These are phyloP conservation scores for Drosophila persimilis DNA, from an alignment of 1,140 invertebrate genomes.

Conservation along the genomic window DNA sequence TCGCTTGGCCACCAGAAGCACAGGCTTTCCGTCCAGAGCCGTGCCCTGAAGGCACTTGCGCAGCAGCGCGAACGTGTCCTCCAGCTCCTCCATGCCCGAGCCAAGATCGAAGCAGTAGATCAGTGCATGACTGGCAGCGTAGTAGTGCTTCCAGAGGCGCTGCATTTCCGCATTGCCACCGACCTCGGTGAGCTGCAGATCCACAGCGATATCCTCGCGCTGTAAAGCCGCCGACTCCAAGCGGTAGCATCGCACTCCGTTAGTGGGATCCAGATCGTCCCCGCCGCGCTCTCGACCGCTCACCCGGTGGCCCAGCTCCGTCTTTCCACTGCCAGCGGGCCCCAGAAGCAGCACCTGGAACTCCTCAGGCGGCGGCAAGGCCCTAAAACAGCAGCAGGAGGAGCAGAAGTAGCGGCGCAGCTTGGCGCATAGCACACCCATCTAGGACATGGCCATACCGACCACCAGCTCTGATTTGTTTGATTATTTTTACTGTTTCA, in stretches of 20 bases:
- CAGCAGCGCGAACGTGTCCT: slow-evolving; percentile 45
- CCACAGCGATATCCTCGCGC: not conserved
- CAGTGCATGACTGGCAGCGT: slow-evolving; percentile 56
- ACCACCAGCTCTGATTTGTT: not conserved
- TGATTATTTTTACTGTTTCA: slow-evolving; percentile 1
- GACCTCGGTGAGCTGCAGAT: slow-evolving; percentile 62
- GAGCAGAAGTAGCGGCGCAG: slow-evolving; percentile 41
- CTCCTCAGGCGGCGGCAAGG: slow-evolving; percentile 10
- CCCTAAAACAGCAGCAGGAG: slow-evolving; percentile 29
- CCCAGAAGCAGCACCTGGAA: slow-evolving; percentile 72
- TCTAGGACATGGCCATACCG: slow-evolving; percentile 36
- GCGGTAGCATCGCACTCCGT: slow-evolving; percentile 66
- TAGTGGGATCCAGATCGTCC: slow-evolving; percentile 55
- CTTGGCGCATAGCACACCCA: slow-evolving; percentile 58
- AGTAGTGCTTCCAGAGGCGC: slow-evolving; percentile 75
- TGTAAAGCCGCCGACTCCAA: not conserved
- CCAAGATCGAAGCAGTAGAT: slow-evolving; percentile 72
- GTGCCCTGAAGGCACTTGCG: slow-evolving; percentile 39
- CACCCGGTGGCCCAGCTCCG: slow-evolving; percentile 62
- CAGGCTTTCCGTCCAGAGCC: slow-evolving; percentile 59
- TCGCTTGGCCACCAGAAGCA: slow-evolving; percentile 60
- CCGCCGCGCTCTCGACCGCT: slow-evolving; percentile 14
- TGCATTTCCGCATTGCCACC: slow-evolving; percentile 74
- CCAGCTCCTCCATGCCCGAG: slow-evolving; percentile 25
- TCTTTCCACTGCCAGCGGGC: slow-evolving; percentile 64